phyloP scores from a whole-genome alignment of 2,113 vertebrate species.

The Aplodontia rufa region DNA sequence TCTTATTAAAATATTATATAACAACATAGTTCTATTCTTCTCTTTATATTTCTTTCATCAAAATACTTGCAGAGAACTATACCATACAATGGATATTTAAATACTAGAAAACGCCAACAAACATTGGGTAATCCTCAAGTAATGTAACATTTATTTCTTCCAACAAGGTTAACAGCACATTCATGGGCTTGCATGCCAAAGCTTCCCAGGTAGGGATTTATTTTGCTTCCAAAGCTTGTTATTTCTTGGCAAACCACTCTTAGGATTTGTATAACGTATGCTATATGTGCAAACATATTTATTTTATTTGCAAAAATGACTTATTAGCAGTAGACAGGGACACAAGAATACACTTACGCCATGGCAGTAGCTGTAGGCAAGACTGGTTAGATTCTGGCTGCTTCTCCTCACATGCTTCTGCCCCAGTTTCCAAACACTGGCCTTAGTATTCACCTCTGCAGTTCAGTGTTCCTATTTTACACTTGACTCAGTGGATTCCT shows the following conservation, averaged over 20 bases:
- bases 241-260: background rate
- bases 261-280: background rate
- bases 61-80: background rate
- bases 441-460: background rate
- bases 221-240: background rate
- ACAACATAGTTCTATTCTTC: background rate
- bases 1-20: background rate
- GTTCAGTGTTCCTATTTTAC: background rate
- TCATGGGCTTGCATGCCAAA: background rate
- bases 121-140: background rate
- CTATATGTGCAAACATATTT: background rate
- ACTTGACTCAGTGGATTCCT: background rate
- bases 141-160: background rate
- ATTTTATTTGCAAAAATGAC: slow-evolving; percentile 32
- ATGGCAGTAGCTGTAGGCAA: background rate
- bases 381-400: background rate
- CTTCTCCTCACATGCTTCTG: background rate
- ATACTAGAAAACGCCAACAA: background rate
- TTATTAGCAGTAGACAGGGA: background rate
- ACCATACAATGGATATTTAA: background rate
- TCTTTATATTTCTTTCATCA: background rate
- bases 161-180: background rate
- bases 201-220: background rate
- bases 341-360: background rate
- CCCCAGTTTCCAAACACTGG: background rate